Evolutionary conservation across 2,113 vertebrate genomes (phyloP).

Genomic region (Grallaria varia): DNA sequence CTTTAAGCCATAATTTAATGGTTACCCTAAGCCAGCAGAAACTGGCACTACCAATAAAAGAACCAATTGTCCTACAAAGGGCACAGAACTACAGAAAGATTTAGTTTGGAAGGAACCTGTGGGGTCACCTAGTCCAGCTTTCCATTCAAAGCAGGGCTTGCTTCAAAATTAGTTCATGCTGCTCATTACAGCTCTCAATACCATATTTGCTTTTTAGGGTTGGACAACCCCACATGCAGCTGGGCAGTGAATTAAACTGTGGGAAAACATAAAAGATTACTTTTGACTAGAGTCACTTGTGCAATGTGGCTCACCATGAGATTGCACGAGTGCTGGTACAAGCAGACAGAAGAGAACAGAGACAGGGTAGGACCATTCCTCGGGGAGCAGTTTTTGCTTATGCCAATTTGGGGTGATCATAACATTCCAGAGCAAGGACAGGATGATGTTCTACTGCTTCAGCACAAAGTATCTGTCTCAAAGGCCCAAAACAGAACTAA

Average conservation of each 20-base stretch:
- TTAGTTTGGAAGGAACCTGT: slow-evolving; percentile 16
- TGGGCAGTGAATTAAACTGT: not conserved
- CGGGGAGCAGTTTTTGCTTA: not conserved
- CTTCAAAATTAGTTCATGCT: not conserved
- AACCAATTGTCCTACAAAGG: not conserved
- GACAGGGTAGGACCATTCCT: not conserved
- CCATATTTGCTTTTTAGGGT: not conserved
- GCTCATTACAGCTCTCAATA: not conserved
- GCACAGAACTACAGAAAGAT: not conserved
- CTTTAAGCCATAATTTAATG: slow-evolving; percentile 51
- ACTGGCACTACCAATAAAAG: slow-evolving; percentile 16
- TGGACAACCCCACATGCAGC: not conserved
- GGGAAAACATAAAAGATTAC: not conserved
- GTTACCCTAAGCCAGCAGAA: slow-evolving; percentile 28
- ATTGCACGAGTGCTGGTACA: not conserved
- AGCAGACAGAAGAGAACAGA: not conserved
- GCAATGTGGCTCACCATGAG: not conserved
- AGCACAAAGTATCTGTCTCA: not conserved
- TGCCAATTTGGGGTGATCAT: not conserved
- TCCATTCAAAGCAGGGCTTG: not conserved
- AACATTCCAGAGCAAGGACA: not conserved
- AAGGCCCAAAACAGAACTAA: not conserved
- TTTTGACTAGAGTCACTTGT: not conserved
- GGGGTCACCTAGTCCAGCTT: not conserved
- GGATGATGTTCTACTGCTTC: not conserved